Evolutionary conservation across 2,888 invertebrate species (phyloP).

Genomic region (Trichogramma evanescens): DNA sequence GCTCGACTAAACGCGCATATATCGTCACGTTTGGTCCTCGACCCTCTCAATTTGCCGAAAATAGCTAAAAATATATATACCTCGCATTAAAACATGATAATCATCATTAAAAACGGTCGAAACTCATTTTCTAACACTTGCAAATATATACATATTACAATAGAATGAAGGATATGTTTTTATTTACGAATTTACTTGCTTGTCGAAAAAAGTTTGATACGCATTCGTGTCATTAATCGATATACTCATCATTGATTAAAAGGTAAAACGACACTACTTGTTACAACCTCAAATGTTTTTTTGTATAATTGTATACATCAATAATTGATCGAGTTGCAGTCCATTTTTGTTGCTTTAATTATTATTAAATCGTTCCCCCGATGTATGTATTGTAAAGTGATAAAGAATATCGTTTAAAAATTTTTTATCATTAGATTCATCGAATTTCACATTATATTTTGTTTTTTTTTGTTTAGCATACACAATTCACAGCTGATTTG

Average conservation of each 20-base stretch:
- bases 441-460: background rate
- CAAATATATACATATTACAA: constrained; percentile 45
- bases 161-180: constrained; percentile 41
- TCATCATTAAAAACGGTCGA: too few species aligned
- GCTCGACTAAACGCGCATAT: too few species aligned
- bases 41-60: too few species aligned
- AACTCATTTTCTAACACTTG: constrained; percentile 28
- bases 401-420: background rate
- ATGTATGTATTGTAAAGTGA: too few species aligned
- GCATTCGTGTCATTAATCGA: too few species aligned
- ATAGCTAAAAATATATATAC: too few species aligned
- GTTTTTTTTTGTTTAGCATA: background rate
- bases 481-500: too few species aligned
- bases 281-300: constrained; percentile 46
- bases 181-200: constrained; percentile 12
- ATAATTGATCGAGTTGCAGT: constrained; percentile 18
- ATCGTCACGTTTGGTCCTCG: too few species aligned
- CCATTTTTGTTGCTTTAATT: constrained; percentile 4
- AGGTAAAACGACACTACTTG: constrained; percentile 26
- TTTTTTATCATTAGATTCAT: constrained; percentile 25
- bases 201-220: too few species aligned
- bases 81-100: too few species aligned
- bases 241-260: constrained; percentile 25
- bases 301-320: constrained; percentile 36
- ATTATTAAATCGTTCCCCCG: constrained; percentile 2